phyloP scores from a whole-genome alignment of 2,888 invertebrate species.

The Drosophila atripex region DNA sequence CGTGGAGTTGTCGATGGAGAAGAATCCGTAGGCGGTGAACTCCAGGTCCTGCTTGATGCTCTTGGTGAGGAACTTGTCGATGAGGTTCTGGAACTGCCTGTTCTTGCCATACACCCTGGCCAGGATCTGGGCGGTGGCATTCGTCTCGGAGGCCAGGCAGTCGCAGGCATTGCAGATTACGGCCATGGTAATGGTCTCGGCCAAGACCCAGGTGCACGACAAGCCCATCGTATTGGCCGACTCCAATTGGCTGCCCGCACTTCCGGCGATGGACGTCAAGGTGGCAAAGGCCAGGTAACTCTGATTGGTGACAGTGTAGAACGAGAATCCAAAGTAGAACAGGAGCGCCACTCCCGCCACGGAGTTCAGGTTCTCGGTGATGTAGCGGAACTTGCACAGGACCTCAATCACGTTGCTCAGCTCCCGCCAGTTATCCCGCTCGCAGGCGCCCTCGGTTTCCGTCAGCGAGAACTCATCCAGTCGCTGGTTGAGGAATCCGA shows the following conservation, averaged over 20 bases:
- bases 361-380: conserved; percentile 73
- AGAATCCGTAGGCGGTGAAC: conserved; percentile 83
- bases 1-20: conserved; percentile 83
- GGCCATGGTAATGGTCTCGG: conserved; percentile 67
- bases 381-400: conserved; percentile 76
- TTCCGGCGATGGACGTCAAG: conserved; percentile 53
- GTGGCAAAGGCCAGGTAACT: conserved; percentile 77
- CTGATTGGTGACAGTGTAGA: conserved; percentile 80
- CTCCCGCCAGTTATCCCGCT: conserved; percentile 68
- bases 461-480: conserved; percentile 57
- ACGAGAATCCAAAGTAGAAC: conserved; percentile 77
- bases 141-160: conserved; percentile 71
- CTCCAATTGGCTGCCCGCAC: conserved; percentile 13
- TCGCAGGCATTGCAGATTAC: conserved; percentile 75
- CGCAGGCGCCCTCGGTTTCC: neutral
- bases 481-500: conserved; percentile 67
- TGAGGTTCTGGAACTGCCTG: conserved; percentile 81
- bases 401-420: conserved; percentile 76
- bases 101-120: conserved; percentile 80
- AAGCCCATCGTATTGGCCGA: conserved; percentile 67
- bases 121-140: conserved; percentile 79
- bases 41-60: conserved; percentile 82
- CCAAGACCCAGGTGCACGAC: conserved; percentile 74
- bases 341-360: conserved; percentile 70
- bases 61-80: conserved; percentile 83